Evolutionary conservation across 2,797 vertebrate genomes (phyloP), one percentile per base, ranked within the genome.

Genomic region (Setipinna tenuifilis): DNA sequence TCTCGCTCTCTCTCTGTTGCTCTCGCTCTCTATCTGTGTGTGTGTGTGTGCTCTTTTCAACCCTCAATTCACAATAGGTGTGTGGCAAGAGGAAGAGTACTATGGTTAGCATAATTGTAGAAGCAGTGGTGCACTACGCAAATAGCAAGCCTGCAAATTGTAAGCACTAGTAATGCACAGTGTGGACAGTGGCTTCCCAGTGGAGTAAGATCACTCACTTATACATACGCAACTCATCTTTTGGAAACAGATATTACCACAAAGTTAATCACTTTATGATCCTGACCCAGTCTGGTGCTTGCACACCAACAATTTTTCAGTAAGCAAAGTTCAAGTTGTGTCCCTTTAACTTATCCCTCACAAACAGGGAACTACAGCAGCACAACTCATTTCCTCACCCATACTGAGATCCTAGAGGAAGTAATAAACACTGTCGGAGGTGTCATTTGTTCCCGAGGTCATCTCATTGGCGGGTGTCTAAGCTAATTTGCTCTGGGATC

Each of bases 101-200:
- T 78, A 41, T 44, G 71, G 31, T 78, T 44, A 78, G 71, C 71
- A 41, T 44, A 78, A 78, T 35, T 44, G 71, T 35, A 78, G 44
- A 78, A 78, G 71, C 31, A 44, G 68, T 31, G 16, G n/a, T 17
- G 31, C 71, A 78, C 58, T 19, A 75, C 6, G 28, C 35, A 78
- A 78, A 78, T 44, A 21, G 5, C 17, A 59, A 44, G 25, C 35
- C 12, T 5, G 28, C 65, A 44, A 17, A 78, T 44, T 78, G 71
- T 78, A 78, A 1, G 35, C 71, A 78, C 71, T 17, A 41, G 35
- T 3, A 44, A 41, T 19, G 35, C 16, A 71, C 9, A 54, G 50
- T 1, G 5, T 16, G 28, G 28, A 25, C 9, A 65, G 25, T 65
- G 59, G 59, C 21, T 31, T 25, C 62, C 23, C 23, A 68, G 28